Base-by-base conservation (phyloP, 2,113 vertebrate genomes). In the Gobiocypris rarus region DNA sequence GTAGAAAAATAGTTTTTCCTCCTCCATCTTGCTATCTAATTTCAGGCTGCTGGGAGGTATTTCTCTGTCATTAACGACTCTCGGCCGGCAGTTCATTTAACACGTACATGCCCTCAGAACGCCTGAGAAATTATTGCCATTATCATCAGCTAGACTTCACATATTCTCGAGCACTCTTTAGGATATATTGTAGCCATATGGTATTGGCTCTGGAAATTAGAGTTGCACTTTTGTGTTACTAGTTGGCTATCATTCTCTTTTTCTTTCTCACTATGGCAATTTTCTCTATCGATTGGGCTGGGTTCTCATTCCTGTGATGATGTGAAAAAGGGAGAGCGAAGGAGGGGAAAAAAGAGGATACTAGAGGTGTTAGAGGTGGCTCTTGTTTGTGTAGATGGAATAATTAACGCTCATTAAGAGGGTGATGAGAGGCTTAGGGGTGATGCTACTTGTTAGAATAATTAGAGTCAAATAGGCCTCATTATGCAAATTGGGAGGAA, bases 401-500 rank as follows among this genome's bases (percentile, higher is more conserved):
- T 83, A 87, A 90, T 90, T 90, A 90, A 74, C 71, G 41, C 84
- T 84, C 84, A 83, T 89, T 86, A 80, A 78, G 83, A 85, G 70
- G 86, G 82, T 78, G 85, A 84, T 63, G 83, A 85, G 86, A 77
- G 83, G 84, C 87, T 87, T 86, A 80, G 78, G 87, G 87, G 89
- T 83, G 59, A 67, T 83, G 81, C 70, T 82, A 69, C 78, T 81
- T 86, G 84, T 84, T 86, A 70, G 28, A 76, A 81, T 90, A 90
- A 89, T 90, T 89, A 86, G 84, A 89, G 74, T 87, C 83, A 83
- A 89, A 86, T 83, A 84, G 83, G 69, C 83, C 83, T 89, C 85
- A 76, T 90, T 89, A 88, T 87, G 86, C 83, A 88, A 89, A 85
- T 88, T 50, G 67, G 75, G 63, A 75, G 84, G 83, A 90, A 86